Conservation (phyloP, 2,797 vertebrate species). For the Choloepus didactylus region DNA sequence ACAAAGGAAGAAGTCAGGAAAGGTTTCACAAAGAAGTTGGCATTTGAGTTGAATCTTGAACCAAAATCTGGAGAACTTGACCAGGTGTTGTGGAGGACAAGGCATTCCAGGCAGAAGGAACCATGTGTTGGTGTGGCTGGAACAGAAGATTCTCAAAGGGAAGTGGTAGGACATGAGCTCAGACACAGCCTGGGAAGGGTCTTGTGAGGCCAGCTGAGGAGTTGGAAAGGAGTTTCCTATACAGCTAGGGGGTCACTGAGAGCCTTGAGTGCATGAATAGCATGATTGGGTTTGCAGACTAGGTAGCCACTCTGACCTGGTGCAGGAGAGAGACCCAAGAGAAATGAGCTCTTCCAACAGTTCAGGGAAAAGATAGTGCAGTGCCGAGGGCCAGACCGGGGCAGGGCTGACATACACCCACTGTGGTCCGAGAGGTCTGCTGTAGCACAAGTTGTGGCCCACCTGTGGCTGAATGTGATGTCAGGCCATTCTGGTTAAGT, state of each 20-base stretch:
- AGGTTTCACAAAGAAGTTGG: neutral
- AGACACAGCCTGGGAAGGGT: too few species aligned
- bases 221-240: neutral
- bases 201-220: neutral
- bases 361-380: neutral
- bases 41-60: conserved; percentile 11
- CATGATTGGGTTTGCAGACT: neutral
- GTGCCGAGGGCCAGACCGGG: fast-evolving
- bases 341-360: too few species aligned
- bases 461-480: too few species aligned
- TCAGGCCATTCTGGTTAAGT: fast-evolving
- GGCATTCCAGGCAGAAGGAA: neutral
- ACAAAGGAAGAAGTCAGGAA: neutral
- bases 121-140: neutral
- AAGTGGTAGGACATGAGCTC: neutral
- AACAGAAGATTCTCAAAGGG: neutral
- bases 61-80: neutral
- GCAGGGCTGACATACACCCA: neutral
- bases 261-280: neutral
- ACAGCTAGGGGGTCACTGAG: neutral
- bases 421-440: fast-evolving
- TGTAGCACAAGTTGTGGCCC: fast-evolving
- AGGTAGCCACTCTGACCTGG: neutral
- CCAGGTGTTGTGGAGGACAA: neutral
- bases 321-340: neutral